Conservation (phyloP, 2,797 vertebrate species). For the Loris lydekkerianus region DNA sequence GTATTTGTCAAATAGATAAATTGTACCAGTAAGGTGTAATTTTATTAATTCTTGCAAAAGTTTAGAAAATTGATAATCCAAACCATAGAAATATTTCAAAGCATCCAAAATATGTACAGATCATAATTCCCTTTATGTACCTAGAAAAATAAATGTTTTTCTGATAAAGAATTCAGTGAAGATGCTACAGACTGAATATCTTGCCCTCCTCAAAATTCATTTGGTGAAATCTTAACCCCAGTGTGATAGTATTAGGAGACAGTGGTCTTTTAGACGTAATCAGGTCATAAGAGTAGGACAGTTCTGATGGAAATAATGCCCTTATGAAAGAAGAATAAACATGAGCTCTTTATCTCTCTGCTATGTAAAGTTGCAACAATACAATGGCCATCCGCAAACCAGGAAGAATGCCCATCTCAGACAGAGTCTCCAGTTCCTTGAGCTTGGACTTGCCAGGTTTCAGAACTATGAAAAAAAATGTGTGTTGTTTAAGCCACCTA, state of each 20-base stretch:
- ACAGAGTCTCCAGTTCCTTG: neutral
- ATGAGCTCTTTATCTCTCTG: neutral
- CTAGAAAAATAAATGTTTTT: conserved; percentile 17
- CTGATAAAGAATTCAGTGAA: neutral
- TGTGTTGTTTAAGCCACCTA: neutral
- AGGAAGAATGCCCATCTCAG: neutral
- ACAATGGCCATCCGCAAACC: neutral
- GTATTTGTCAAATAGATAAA: neutral
- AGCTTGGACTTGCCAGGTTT: neutral
- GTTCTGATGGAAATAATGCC: neutral
- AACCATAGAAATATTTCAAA: neutral
- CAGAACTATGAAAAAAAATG: neutral
- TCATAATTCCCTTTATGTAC: neutral
- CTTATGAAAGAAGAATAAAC: neutral
- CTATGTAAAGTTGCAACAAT: neutral
- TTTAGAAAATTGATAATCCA: neutral
- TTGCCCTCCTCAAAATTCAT: neutral
- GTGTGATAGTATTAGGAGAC: neutral
- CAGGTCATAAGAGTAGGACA: no score
- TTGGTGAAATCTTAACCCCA: neutral
- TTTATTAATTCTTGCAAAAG: neutral
- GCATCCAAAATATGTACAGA: neutral
- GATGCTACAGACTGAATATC: neutral
- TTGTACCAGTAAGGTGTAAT: neutral
- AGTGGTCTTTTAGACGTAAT: neutral